phyloP scores from a whole-genome alignment of 2,113 vertebrate genomes.

The Mormoops blainvillei region DNA sequence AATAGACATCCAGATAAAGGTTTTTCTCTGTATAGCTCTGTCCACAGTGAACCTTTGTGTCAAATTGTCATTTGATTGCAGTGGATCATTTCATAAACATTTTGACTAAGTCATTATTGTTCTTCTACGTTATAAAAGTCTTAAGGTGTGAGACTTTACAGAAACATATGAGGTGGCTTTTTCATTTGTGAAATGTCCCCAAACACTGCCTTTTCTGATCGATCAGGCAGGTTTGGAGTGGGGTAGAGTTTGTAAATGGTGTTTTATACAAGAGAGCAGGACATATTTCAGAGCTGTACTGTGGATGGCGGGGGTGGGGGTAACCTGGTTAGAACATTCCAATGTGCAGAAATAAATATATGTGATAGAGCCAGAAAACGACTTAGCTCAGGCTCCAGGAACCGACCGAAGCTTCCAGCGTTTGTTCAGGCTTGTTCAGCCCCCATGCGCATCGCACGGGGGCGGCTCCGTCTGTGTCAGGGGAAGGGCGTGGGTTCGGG shows the following conservation, averaged over 20 bases:
- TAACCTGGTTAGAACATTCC: background rate
- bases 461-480: background rate
- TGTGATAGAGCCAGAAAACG: background rate
- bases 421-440: too few species aligned
- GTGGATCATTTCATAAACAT: background rate
- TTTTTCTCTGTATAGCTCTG: background rate
- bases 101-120: background rate
- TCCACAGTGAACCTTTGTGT: background rate
- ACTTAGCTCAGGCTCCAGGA: background rate
- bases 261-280: background rate
- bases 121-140: background rate
- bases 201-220: background rate
- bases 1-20: background rate
- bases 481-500: background rate
- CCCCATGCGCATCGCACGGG: rapidly evolving
- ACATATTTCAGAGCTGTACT: background rate
- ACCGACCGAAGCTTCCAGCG: rapidly evolving
- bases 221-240: background rate
- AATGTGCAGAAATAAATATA: background rate
- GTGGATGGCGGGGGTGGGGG: too few species aligned
- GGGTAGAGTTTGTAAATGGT: background rate
- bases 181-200: background rate
- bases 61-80: background rate
- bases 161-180: background rate
- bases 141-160: background rate